Evolutionary conservation across 1,140 invertebrate genomes (phyloP), one percentile per base, ranked within the genome.

Genomic region (Plectus sambesii): DNA sequence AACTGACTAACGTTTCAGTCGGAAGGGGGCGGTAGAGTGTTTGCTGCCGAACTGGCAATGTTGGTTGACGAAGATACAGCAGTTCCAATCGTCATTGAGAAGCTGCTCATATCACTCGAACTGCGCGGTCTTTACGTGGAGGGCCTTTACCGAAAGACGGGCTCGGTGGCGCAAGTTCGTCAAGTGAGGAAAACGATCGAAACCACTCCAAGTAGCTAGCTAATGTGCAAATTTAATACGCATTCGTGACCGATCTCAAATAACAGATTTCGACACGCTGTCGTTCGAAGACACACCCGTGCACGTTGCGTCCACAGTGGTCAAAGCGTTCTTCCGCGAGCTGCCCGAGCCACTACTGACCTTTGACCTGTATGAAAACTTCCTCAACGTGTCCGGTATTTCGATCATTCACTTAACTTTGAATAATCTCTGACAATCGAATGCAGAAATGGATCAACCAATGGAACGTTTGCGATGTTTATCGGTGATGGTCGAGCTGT

Each of bases 351-450:
- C 88, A 12, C 71, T 94, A 43, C 74, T 94, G 51, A 92, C 86
- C 19, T 90, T 82, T 72, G 87, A 93, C 58, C 80, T 84, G 36
- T 94, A 93, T 69, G 87, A 92, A 68, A 86, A 93, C 67, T 88
- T 94, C 65, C 76, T 67, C 3, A 67, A 64, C 53, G 66, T 69
- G 22, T 93, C 37, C 77, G 85, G 57, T 84, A 84, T 49, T n/a
- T 47, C 8, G n/a, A 23, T 64, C 20, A 3, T 41, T 33, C 9
- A 43, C 38, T 19, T 5, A 9, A 20, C 12, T 51, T 55, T 56
- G 15, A 53, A 23, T 3, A 33, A 42, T 26, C 36, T 24, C 45
- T 39, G n/a, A 12, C 30, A 8, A 20, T 33, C 30, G 17, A 42
- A 54, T 69, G 22, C 63, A 24, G 83, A 84, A 68, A 76, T 90